Evolutionary conservation across 2,888 invertebrate species (phyloP), one percentile per base, ranked within the genome.

Genomic region (Cosmorhoe ocellata): DNA sequence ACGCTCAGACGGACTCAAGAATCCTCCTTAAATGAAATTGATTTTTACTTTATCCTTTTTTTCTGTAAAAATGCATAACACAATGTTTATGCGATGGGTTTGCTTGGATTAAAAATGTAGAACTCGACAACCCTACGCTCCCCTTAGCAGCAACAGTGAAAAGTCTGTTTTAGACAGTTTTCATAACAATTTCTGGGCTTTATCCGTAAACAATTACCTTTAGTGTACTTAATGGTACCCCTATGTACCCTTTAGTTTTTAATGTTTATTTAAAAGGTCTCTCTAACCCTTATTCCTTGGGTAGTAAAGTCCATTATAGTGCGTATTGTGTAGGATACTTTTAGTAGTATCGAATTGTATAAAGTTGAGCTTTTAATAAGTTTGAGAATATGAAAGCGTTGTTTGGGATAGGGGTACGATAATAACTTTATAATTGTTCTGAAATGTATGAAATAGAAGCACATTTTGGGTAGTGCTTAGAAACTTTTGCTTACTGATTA

Each of bases 111-210:
- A 31, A 31, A 11, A 31, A 31, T 24, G 1, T 24, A 7, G 24
- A 3, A 8, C 8, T 13, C 22, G 42, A 27, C 31, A 40, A 12
- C 49, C 42, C 37, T 41, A 47, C n/a, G 10, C 14, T 43, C 43
- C 56, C 55, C 54, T 58, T 49, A 30, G 43, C 38, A 27, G 22
- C 18, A 22, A 28, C 22, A 46, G 36, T 53, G 47, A 59, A 59
- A 44, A 63, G 51, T 27, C 38, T 65, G 65, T 36, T 58, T 24
- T 11, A 52, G 70, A 69, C 68, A 69, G 59, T 52, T 66, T 58
- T 56, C 24, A 57, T 56, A 62, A 63, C 61, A 64, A 59, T 52
- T 64, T 53, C 53, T 30, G 40, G 37, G 34, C 32, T 54, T 55
- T 44, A 66, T 64, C 62, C 43, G 51, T 56, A 43, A 64, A 40